Percentiles rank a stretch among this genome's conserved stretches.
Evolutionary conservation across 2,113 vertebrate species (phyloP).

Genomic region (Sardina pilchardus): DNA sequence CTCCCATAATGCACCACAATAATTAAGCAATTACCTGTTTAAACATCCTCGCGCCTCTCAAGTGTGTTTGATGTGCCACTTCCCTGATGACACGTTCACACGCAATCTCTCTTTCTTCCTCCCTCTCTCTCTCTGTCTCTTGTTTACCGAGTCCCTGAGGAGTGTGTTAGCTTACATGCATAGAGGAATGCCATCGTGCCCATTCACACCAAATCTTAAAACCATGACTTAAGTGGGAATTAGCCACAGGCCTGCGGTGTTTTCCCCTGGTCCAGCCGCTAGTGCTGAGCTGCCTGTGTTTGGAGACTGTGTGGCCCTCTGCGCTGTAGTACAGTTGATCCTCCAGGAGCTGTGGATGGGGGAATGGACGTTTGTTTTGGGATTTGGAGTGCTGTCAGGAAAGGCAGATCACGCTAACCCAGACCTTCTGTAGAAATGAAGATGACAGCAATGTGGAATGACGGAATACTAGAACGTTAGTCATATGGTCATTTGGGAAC

Average conservation of each 20-base stretch:
- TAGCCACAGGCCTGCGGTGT: not conserved
- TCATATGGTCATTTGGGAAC: too few relatives aligned
- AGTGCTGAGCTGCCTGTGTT: not conserved
- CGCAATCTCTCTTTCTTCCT: not conserved
- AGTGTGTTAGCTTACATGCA: not conserved
- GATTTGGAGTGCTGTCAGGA: not conserved
- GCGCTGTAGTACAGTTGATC: not conserved
- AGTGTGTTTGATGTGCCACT: slow-evolving; percentile 20
- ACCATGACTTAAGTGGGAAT: not conserved
- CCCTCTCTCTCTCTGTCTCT: not conserved
- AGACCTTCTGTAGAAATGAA: not conserved
- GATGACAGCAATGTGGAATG: not conserved
- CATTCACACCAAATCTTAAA: not conserved
- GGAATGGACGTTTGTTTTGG: not conserved
- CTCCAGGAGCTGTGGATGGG: not conserved
- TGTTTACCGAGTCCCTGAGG: not conserved
- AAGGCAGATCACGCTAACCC: not conserved
- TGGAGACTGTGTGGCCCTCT: not conserved
- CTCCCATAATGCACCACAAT: slow-evolving; percentile 50
- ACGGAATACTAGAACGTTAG: not conserved
- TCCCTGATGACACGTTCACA: slow-evolving; percentile 5
- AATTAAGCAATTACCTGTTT: slow-evolving; percentile 49
- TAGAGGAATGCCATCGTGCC: not conserved
- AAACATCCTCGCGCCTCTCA: slow-evolving; percentile 26
- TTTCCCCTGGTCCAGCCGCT: not conserved